Evolutionary conservation across 2,888 invertebrate species (phyloP).

Genomic region (Nudaria mundana): DNA sequence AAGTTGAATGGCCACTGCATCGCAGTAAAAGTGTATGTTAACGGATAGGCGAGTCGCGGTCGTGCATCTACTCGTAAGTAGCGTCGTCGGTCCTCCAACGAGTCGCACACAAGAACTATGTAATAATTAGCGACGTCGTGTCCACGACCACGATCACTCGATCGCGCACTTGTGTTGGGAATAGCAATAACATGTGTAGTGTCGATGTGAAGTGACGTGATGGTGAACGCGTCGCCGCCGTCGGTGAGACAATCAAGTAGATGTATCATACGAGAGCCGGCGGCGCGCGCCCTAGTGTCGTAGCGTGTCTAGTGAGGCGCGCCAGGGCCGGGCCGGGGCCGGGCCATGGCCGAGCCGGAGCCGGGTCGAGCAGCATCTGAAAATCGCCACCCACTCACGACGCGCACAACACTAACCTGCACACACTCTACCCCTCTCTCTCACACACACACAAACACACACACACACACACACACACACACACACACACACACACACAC

Average conservation of each 20-base stretch:
- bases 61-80: slow-evolving; percentile 11
- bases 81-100: slow-evolving; percentile 1
- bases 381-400: slow-evolving; percentile 42
- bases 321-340: slow-evolving; percentile 20
- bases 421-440: slow-evolving; percentile 4
- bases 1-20: too few species aligned
- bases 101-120: slow-evolving; percentile 7
- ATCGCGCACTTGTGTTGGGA: not conserved
- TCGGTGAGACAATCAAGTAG: slow-evolving; percentile 27
- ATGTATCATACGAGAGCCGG: slow-evolving; percentile 33
- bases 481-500: not conserved
- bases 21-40: too few species aligned
- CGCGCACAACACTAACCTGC: slow-evolving; percentile 18
- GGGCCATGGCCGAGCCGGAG: slow-evolving; percentile 28
- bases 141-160: slow-evolving; percentile 1
- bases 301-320: slow-evolving; percentile 8
- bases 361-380: slow-evolving; percentile 30
- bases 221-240: slow-evolving; percentile 9
- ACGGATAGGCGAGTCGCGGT: not conserved
- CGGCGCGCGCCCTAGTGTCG: slow-evolving; percentile 24
- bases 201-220: slow-evolving; percentile 6
- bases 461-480: not conserved
- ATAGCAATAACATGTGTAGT: too few species aligned
- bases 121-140: not conserved
- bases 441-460: slow-evolving; percentile 4